Base-by-base conservation (phyloP, 1,140 invertebrate species). In the Ceratosolen solmsi region DNA sequence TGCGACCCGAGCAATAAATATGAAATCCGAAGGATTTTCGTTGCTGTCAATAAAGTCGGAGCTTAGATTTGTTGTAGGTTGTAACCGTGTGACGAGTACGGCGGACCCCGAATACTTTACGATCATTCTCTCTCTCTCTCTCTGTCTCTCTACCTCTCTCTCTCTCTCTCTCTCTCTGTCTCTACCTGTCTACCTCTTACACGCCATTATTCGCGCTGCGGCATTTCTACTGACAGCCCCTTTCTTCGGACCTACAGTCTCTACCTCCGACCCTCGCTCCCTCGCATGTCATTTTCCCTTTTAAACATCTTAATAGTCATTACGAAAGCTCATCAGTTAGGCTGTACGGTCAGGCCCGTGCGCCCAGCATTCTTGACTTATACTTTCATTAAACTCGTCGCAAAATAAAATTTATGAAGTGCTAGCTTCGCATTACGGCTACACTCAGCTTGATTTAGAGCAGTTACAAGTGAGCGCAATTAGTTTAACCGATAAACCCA, bases 131-230 rank as follows among this genome's bases (percentile, higher is more conserved):
- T 73, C 80, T 77, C 65, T 60, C 5, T 13, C 41, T 5, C 41
- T 46, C 41, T 5, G 5, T 46, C 5, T 5, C 41, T 13, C 41
- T 46, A 46, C 5, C 41, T 46, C 41, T 13, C 13, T n/a, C n/a
- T n/a, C 17, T 73, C 79, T 73, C 80, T 77, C 65, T 60, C 5
- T 13, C 41, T 5, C 41, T 46, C 41, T 5, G 5, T 46, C 5
- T 5, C 41, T 13, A n/a, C n/a, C n/a, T n/a, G n/a, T n/a, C 63
- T 83, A 60, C 49, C 82, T 73, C 83, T 77, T 74, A 46, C 27
- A 27, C 75, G 38, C 76, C 51, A 63, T 65, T 63, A 76, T 76
- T 33, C 58, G 74, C 38, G 13, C 56, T 63, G 56, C 27, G 71
- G 46, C 41, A 51, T 36, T 41, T 51, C n/a, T 73, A 54, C 41